phyloP scores from a whole-genome alignment of 1,140 invertebrate species.

The Chironomus striatipennis region DNA sequence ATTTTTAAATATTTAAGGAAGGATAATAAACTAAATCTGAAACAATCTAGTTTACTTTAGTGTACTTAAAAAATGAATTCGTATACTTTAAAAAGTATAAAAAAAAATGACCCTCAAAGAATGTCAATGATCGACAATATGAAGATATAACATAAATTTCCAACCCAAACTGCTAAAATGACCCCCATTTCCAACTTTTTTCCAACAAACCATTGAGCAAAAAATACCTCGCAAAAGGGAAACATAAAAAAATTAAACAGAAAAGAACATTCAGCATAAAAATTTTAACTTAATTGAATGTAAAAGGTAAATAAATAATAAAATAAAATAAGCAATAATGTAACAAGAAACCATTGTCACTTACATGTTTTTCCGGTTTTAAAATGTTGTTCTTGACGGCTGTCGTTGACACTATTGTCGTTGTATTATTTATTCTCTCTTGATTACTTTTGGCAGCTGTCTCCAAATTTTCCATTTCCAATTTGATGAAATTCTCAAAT shows the following conservation, averaged over 20 bases:
- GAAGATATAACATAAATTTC: too few species aligned
- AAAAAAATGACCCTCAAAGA: too few species aligned
- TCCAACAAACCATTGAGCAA: not conserved
- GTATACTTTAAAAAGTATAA: too few species aligned
- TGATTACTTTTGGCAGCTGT: not conserved
- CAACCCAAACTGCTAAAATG: too few species aligned
- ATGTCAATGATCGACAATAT: too few species aligned
- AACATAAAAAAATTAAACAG: slow-evolving; percentile 26
- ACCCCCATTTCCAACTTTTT: too few species aligned
- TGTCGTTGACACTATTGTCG: slow-evolving; percentile 26
- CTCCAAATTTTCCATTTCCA: slow-evolving; percentile 28
- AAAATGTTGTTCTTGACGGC: slow-evolving; percentile 33
- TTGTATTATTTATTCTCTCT: slow-evolving; percentile 9
- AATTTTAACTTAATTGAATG: slow-evolving; percentile 28
- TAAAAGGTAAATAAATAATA: slow-evolving; percentile 25
- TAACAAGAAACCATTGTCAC: slow-evolving; percentile 31
- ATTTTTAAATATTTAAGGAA: too few species aligned
- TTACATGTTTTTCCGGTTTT: slow-evolving; percentile 40
- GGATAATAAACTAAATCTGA: too few species aligned
- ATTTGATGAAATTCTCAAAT: slow-evolving; percentile 19
- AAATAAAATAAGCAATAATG: slow-evolving; percentile 33
- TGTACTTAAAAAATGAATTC: too few species aligned
- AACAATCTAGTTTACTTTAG: too few species aligned
- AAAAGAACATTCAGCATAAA: slow-evolving; percentile 29
- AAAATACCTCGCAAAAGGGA: not conserved